A percentile compares a stretch with the other conserved stretches of the same genome.
Conservation (phyloP, 2,888 invertebrate species). For the Eueremaeus valkanovi region DNA sequence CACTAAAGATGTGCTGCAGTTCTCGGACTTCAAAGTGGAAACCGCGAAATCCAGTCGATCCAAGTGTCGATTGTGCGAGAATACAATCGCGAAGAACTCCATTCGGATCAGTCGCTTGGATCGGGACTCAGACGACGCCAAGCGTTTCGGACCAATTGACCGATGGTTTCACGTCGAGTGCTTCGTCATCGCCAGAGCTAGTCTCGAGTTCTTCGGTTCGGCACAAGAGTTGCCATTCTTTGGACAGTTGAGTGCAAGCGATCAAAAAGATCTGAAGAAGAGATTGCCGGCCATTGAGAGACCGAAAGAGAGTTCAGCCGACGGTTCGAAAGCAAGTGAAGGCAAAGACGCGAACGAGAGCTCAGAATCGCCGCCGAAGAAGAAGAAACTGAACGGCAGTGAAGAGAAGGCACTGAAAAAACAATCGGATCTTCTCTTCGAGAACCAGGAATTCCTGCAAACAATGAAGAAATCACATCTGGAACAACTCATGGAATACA, state of each 20-base stretch:
- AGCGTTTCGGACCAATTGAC: constrained; percentile 74
- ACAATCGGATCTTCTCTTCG: constrained; percentile 69
- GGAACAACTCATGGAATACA: constrained; percentile 63
- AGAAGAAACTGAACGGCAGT: constrained; percentile 53
- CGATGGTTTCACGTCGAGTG: constrained; percentile 90
- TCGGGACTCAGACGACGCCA: constrained; percentile 72
- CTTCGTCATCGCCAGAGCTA: constrained; percentile 70
- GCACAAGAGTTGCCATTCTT: constrained; percentile 75
- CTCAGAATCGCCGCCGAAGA: constrained; percentile 50
- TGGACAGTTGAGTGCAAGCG: constrained; percentile 64
- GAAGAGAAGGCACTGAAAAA: constrained; percentile 62
- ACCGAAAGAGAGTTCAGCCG: neutral
- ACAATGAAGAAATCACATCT: constrained; percentile 63
- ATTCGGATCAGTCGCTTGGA: constrained; percentile 78
- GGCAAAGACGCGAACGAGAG: neutral
- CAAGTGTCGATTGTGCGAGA: constrained; percentile 75
- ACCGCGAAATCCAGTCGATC: constrained; percentile 81
- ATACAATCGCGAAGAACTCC: constrained; percentile 73
- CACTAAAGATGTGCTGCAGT: neutral
- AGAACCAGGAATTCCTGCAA: constrained; percentile 63
- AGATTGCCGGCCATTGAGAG: constrained; percentile 48
- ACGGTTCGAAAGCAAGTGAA: too few species aligned
- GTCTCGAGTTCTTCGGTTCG: constrained; percentile 67
- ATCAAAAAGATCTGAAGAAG: constrained; percentile 62
- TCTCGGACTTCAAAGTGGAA: constrained; percentile 67